Evolutionary conservation across 2,888 invertebrate species (phyloP), one percentile per base, ranked within the genome.

Genomic region (Eristalis tenax): DNA sequence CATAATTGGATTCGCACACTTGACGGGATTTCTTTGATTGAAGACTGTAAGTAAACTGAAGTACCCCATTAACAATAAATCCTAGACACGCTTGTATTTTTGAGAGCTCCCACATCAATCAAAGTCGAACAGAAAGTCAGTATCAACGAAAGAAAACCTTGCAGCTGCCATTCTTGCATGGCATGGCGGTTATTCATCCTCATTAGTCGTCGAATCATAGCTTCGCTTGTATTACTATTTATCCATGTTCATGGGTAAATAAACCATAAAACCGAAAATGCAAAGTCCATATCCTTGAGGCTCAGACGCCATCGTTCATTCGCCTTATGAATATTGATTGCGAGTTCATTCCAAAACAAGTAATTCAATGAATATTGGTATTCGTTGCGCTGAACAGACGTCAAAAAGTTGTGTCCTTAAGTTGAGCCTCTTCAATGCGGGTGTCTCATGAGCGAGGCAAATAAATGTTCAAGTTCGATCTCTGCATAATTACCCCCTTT

Each of bases 401-500:
- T 26, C 59, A 59, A 26, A 59, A 59, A 59, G 26, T 32, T 43
- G 13, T 65, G 18, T 57, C 75, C 56, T 38, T 57, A 35, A 74
- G 50, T 35, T 56, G 18, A 22, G 15, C 43, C 28, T 18, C 18
- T 56, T n/a, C 70, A 57, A 18, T 38, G 69, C 11, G 10, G 18
- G 35, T 59, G 23, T 59, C 23, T 13, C n/a, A 18, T 28, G 32
- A 74, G 28, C n/a, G 32, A 64, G 4, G 32, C 50, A 38, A 23
- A 50, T 15, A 13, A 15, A 61, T 59, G 43, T 68, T 76, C 74
- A 75, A 65, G 65, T 75, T 32, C 57, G 40, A 76, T 43, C 66
- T 61, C 15, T 68, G 40, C 76, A 68, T 75, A 75, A 65, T 76
- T 76, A 68, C 43, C 26, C n/a, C 32, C 66, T 13, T 32, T n/a